Evolutionary conservation across 2,888 invertebrate genomes (phyloP).

Genomic region (Petrophora chlorosata): DNA sequence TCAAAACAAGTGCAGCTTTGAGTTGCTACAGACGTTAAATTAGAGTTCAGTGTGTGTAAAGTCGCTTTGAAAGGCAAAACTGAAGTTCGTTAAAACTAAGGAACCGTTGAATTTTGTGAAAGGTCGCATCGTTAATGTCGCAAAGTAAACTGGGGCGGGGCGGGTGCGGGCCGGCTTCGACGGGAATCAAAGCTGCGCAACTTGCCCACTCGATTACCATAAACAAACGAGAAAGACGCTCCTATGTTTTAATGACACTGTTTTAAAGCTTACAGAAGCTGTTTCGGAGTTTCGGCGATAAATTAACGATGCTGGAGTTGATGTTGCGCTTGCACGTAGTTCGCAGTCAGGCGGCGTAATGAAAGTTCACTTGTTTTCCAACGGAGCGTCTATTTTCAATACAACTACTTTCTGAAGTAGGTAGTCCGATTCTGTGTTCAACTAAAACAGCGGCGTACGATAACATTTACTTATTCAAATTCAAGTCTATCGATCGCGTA

Average conservation of each 20-base stretch:
- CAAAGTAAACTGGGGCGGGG: slow-evolving; percentile 71
- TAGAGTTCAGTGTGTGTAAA: slow-evolving; percentile 29
- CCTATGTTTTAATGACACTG: slow-evolving; percentile 73
- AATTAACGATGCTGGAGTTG: slow-evolving; percentile 48
- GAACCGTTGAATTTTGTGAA: slow-evolving; percentile 64
- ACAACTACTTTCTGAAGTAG: slow-evolving; percentile 25
- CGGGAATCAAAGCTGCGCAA: slow-evolving; percentile 73
- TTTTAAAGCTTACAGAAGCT: slow-evolving; percentile 60
- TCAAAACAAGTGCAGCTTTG: slow-evolving; percentile 41
- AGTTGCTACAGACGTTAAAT: slow-evolving; percentile 28
- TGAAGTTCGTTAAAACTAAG: slow-evolving; percentile 59
- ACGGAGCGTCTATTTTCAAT: slow-evolving; percentile 26
- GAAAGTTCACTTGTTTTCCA: slow-evolving; percentile 29
- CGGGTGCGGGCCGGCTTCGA: slow-evolving; percentile 52
- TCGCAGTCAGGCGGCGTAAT: slow-evolving; percentile 19
- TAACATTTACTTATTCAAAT: slow-evolving; percentile 1
- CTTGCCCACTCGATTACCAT: slow-evolving; percentile 80
- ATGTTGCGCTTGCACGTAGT: slow-evolving; percentile 39
- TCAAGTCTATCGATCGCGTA: not conserved
- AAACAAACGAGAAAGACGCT: slow-evolving; percentile 78
- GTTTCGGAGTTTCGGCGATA: slow-evolving; percentile 41
- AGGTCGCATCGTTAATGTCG: slow-evolving; percentile 61
- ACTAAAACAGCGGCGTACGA: slow-evolving; percentile 1
- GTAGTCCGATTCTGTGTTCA: slow-evolving; percentile 2
- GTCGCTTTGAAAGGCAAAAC: slow-evolving; percentile 55